These are phyloP conservation scores for Erebia epiphron DNA, from an alignment of 2,888 invertebrate species.

Conservation along the genomic window DNA sequence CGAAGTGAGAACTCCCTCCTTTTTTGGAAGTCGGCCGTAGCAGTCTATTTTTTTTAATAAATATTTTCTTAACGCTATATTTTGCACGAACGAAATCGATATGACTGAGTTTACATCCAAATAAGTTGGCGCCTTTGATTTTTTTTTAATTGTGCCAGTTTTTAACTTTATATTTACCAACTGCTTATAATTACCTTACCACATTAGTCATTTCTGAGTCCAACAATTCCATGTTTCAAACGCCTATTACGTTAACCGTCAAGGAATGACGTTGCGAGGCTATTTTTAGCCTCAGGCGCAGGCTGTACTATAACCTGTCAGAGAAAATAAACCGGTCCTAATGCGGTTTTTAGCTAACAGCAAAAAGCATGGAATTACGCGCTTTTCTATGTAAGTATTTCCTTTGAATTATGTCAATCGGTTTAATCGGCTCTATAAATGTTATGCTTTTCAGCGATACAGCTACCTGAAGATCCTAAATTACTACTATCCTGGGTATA, in stretches of 20 bases:
- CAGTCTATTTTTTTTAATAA: too few species aligned
- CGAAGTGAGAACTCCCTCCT: too few species aligned
- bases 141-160: too few species aligned
- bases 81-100: too few species aligned
- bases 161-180: too few species aligned
- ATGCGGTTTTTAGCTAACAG: conserved; percentile 26
- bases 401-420: neutral
- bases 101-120: too few species aligned
- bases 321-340: conserved; percentile 36
- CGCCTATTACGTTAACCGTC: conserved; percentile 26
- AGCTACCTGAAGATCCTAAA: too few species aligned
- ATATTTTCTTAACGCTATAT: too few species aligned
- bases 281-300: conserved; percentile 39
- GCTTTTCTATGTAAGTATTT: conserved; percentile 19
- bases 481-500: too few species aligned
- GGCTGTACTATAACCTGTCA: conserved; percentile 34
- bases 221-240: conserved; percentile 21
- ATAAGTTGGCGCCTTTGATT: too few species aligned
- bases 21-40: too few species aligned
- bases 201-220: neutral
- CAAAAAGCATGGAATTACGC: conserved; percentile 28
- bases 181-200: neutral
- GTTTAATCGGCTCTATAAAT: neutral
- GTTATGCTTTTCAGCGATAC: too few species aligned
- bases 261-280: conserved; percentile 32